Evolutionary conservation across 1,140 invertebrate genomes (phyloP), one percentile per base, ranked within the genome.

Genomic region (Ostrea denselamellosa): DNA sequence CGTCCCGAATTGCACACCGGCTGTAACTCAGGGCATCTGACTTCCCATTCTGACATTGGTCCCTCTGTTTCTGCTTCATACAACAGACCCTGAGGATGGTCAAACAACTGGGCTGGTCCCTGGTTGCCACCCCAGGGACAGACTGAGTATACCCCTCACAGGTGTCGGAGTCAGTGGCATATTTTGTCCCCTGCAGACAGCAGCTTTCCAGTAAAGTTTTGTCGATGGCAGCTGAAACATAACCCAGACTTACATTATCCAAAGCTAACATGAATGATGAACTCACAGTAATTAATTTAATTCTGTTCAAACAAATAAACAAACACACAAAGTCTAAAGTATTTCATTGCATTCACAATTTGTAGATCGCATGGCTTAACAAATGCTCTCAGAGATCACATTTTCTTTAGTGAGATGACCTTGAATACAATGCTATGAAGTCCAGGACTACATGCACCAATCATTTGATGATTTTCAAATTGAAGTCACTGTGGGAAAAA

Each of bases 51-150:
- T 91, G 87, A 88, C 94, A 94, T 77, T 92, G 92, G 25, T 91
- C 83, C 10, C 90, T 83, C 65, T 93, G 93, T 83, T 91, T 91
- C 54, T 93, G 90, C 85, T 94, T 93, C 68, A 94, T 91, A 85
- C 94, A 94, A 88, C 94, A 94, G 44, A 94, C 90, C 89, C 92
- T 89, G 0, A 93, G 77, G 17, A 94, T 89, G 12, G 90, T 77
- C 14, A 87, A 54, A 89, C 93, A 94, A n/a, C 86, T 86, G 8
- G 84, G 52, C 85, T 92, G 91, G 44, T 92, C 90, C 10, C 77
- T 84, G 7, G 25, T 12, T 7, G 19, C 28, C 14, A 93, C 77
- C 54, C 89, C 88, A 2, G 84, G 52, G 0, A 93, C 87, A 4
- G 88, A 86, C 4, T 19, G 86, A n/a, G 90, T 87, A 85, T 91